A percentile compares a stretch with the other conserved stretches of the same genome.
Conservation (phyloP, 2,888 invertebrate genomes). For the Lapara coniferarum region DNA sequence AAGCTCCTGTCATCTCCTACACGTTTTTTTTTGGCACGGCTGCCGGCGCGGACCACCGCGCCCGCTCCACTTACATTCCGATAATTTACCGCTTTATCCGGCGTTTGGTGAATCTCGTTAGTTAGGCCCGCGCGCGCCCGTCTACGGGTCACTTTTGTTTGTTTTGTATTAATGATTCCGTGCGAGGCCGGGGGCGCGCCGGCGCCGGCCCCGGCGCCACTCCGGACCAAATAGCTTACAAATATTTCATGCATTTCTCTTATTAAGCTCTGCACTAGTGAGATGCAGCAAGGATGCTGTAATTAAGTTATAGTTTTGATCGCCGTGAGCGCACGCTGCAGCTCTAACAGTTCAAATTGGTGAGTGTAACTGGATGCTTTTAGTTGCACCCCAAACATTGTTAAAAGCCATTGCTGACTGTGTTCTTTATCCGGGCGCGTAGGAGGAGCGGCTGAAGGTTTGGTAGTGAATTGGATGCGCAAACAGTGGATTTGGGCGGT, state of each 20-base stretch:
- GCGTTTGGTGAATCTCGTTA: constrained; percentile 81
- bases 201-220: constrained; percentile 78
- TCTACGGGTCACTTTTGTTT: constrained; percentile 82
- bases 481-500: constrained; percentile 79
- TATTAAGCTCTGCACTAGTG: constrained; percentile 51
- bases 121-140: constrained; percentile 71
- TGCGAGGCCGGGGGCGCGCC: constrained; percentile 77
- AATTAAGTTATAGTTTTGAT: constrained; percentile 72
- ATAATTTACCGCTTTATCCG: constrained; percentile 83
- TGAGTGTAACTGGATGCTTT: constrained; percentile 63
- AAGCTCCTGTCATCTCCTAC: constrained; percentile 79
- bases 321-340: constrained; percentile 38
- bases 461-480: constrained; percentile 59
- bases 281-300: constrained; percentile 50
- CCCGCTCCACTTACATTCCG: constrained; percentile 70
- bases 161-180: constrained; percentile 81
- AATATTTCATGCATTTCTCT: constrained; percentile 79
- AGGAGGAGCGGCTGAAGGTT: constrained; percentile 52
- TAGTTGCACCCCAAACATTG: constrained; percentile 62
- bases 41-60: constrained; percentile 72
- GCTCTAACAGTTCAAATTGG: constrained; percentile 53
- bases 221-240: constrained; percentile 71
- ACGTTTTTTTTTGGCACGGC: constrained; percentile 74
- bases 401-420: constrained; percentile 54
- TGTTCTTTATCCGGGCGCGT: constrained; percentile 54